phyloP scores from a whole-genome alignment of 2,113 vertebrate genomes.

The Stercorarius parasiticus region DNA sequence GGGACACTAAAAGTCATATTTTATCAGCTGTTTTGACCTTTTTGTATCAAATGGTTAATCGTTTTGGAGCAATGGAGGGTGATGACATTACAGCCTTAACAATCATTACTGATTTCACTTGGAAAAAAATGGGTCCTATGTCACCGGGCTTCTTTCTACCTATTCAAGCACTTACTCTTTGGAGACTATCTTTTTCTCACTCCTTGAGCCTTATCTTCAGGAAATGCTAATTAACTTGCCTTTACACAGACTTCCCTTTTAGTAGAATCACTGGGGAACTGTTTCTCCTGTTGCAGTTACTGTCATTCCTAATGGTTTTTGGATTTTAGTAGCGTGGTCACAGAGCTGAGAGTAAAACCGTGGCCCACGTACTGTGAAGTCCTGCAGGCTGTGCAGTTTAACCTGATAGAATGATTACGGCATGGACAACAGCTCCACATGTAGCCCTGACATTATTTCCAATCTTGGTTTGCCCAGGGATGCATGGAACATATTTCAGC shows the following conservation, averaged over 20 bases:
- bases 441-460: background rate
- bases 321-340: accelerated
- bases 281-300: background rate
- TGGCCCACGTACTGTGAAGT: background rate
- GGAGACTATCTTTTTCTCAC: background rate
- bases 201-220: background rate
- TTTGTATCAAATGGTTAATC: background rate
- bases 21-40: background rate
- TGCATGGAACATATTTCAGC: background rate
- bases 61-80: background rate
- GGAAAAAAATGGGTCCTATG: background rate
- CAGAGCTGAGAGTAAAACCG: background rate
- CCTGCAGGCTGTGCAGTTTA: background rate
- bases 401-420: background rate
- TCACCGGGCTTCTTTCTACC: background rate
- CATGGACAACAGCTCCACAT: background rate
- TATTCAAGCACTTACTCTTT: background rate
- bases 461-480: background rate
- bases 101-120: background rate
- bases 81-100: background rate
- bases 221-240: background rate
- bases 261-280: background rate
- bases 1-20: background rate
- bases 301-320: background rate
- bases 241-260: background rate